Conservation (phyloP, 1,140 invertebrate genomes). For the Patella vulgata region DNA sequence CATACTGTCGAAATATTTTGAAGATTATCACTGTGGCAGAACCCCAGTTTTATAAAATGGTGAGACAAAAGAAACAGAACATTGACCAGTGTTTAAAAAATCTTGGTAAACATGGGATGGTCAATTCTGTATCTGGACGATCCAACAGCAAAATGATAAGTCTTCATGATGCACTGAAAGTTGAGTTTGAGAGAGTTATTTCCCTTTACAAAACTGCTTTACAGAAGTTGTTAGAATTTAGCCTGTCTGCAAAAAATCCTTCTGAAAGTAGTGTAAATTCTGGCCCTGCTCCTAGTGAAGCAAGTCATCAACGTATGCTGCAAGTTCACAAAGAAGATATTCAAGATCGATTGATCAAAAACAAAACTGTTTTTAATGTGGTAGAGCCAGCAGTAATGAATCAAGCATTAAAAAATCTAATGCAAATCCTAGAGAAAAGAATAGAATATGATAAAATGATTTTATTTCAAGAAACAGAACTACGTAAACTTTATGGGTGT, state of each 20-base stretch:
- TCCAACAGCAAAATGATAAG: constrained; percentile 72
- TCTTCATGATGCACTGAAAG: constrained; percentile 77
- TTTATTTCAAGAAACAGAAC: constrained; percentile 77
- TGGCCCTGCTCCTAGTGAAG: constrained; percentile 83
- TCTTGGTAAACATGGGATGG: constrained; percentile 85
- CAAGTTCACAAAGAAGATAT: constrained; percentile 78
- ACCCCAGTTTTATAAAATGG: constrained; percentile 70
- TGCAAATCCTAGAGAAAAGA: constrained; percentile 73
- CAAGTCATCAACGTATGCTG: constrained; percentile 88
- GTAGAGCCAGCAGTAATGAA: constrained; percentile 76
- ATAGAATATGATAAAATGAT: constrained; percentile 79
- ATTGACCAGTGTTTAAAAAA: constrained; percentile 82
- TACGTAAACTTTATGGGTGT: constrained; percentile 70
- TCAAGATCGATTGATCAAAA: constrained; percentile 89
- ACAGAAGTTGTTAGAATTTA: constrained; percentile 86
- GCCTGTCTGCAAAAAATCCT: constrained; percentile 67
- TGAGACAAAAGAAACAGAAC: constrained; percentile 76
- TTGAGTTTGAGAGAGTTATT: constrained; percentile 84
- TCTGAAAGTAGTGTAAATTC: constrained; percentile 66
- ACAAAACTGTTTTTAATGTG: constrained; percentile 87
- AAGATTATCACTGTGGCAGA: constrained; percentile 71
- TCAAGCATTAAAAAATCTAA: constrained; percentile 71
- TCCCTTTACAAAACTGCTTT: constrained; percentile 88
- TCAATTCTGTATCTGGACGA: constrained; percentile 69
- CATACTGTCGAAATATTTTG: constrained; percentile 71